phyloP scores from a whole-genome alignment of 2,888 invertebrate species.

The Drosophila basisetae region DNA sequence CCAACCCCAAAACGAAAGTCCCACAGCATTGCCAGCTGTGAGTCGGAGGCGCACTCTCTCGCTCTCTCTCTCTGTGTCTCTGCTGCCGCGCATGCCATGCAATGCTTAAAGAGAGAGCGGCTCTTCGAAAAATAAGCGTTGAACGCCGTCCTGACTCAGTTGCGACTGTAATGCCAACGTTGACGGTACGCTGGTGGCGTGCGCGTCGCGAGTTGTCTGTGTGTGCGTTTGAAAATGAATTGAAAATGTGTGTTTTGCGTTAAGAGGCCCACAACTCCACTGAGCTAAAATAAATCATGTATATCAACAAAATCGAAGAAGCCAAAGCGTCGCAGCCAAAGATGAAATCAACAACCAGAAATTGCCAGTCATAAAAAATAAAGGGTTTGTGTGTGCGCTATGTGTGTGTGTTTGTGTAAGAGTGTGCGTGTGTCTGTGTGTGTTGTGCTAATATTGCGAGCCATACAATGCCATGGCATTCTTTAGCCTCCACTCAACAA shows the following conservation, averaged over 20 bases:
- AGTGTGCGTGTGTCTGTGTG: slow-evolving; percentile 42
- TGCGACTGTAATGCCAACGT: slow-evolving; percentile 79
- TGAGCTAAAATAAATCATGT: slow-evolving; percentile 70
- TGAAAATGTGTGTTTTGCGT: slow-evolving; percentile 55
- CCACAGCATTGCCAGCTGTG: slow-evolving; percentile 53
- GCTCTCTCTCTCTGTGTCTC: neutral
- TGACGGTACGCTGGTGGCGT: slow-evolving; percentile 71
- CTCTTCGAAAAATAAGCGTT: slow-evolving; percentile 22
- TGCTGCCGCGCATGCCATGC: slow-evolving; percentile 2
- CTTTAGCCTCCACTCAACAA: slow-evolving; percentile 13
- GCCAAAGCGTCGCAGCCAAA: slow-evolving; percentile 73
- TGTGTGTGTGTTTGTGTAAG: slow-evolving; percentile 10
- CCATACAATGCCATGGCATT: slow-evolving; percentile 64
- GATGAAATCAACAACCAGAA: slow-evolving; percentile 79
- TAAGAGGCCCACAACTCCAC: slow-evolving; percentile 32
- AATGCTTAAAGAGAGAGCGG: neutral
- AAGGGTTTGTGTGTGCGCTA: slow-evolving; percentile 59
- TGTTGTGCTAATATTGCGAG: slow-evolving; percentile 66
- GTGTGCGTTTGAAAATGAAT: slow-evolving; percentile 32
- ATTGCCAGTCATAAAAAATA: slow-evolving; percentile 77
- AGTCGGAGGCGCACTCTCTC: slow-evolving; percentile 25
- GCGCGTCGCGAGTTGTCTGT: slow-evolving; percentile 68
- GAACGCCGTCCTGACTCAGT: slow-evolving; percentile 54
- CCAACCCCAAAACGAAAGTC: slow-evolving; percentile 51
- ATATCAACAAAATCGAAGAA: slow-evolving; percentile 68